Evolutionary conservation across 2,888 invertebrate genomes (phyloP), one percentile per base, ranked within the genome.

Genomic region (Slavum lentiscoides): DNA sequence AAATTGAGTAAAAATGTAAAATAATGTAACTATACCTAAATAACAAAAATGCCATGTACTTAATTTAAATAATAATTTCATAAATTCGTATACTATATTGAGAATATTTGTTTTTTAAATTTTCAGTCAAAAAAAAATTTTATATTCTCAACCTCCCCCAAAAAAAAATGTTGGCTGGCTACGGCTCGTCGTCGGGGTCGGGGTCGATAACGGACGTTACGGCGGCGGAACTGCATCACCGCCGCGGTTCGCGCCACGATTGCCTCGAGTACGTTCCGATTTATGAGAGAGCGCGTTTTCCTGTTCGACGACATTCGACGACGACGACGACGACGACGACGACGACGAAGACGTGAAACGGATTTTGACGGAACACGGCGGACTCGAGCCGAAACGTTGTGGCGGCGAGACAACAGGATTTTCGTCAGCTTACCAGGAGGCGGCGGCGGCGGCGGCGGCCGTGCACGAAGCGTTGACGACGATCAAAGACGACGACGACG

Each of bases 301-400:
- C 5, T 62, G 70, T 72, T 77, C 77, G 8, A 70, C 69, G 11
- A 2, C 49, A 13, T 13, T 1, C 39, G 55, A 55, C 5, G 59
- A 49, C 7, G 73, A 23, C 19, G n/a, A n/a, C n/a, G 49, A 76
- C 21, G 21, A 30, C 15, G 21, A 37, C 7, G 37, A 62, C 7
- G 53, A 62, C 3, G 77, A 77, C 11, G 77, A 70, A 21, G 77
- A 80, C 37, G 53, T 80, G 15, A 72, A 72, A 80, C 70, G 70
- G 3, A 80, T 80, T n/a, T 58, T 75, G 6, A 19, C 23, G 1
- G 75, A 67, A 67, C 43, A 75, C 67, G 19, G 53, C 2, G 67
- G 23, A 23, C 19, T 19, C 19, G 58, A 75, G 1, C 3, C 19
- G 0, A 19, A 15, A 13, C 23, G 67, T 13, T 15, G 58, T n/a